Conservation (phyloP, 2,888 invertebrate genomes). For the Cheilosia vulpina region DNA sequence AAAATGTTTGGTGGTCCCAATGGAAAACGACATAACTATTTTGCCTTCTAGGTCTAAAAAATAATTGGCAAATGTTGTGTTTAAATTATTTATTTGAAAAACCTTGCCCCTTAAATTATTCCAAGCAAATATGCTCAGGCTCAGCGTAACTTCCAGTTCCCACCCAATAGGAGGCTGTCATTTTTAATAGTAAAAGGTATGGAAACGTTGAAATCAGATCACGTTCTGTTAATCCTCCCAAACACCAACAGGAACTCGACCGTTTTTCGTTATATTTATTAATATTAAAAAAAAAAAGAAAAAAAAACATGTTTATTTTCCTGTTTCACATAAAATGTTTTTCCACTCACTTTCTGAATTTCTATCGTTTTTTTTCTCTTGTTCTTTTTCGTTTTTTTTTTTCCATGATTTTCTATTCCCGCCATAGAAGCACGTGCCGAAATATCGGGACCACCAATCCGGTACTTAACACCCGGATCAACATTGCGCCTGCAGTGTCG, state of each 20-base stretch:
- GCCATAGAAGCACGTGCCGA: conserved; percentile 91
- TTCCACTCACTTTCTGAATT: conserved; percentile 65
- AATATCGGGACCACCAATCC: conserved; percentile 93
- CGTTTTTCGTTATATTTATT: neutral
- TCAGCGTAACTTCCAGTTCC: too few species aligned
- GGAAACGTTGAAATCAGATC: neutral
- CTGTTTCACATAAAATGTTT: conserved; percentile 10
- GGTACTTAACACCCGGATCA: conserved; percentile 94
- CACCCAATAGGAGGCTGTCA: neutral
- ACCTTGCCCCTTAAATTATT: too few species aligned
- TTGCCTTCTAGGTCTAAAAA: too few species aligned
- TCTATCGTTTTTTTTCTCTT: conserved; percentile 16
- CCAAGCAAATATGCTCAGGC: too few species aligned
- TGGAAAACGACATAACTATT: too few species aligned
- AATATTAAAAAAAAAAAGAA: neutral
- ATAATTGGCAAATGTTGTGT: too few species aligned
- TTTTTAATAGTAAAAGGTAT: neutral
- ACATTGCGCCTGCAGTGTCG: conserved; percentile 92
- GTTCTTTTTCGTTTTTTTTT: neutral
- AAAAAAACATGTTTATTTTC: conserved; percentile 9
- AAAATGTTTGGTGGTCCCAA: too few species aligned
- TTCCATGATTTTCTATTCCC: conserved; percentile 46
- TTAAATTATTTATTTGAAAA: too few species aligned
- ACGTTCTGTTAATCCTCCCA: conserved; percentile 3
- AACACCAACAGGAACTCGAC: neutral